These are phyloP conservation scores for Micronycteris hirsuta DNA, from an alignment of 2,113 vertebrate genomes.

Conservation along the genomic window DNA sequence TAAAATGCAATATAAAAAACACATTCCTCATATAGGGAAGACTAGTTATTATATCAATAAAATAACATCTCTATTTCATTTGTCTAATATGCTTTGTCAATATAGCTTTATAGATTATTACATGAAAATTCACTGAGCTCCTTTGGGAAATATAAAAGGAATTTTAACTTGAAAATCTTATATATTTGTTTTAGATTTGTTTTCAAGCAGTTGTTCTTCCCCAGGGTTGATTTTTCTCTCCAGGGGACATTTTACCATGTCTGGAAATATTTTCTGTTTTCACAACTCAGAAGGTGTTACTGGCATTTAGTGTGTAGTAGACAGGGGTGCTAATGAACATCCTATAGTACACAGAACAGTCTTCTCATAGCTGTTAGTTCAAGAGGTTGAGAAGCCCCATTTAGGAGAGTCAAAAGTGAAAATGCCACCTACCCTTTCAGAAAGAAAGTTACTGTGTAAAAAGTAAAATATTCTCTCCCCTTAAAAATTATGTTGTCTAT, in stretches of 20 bases:
- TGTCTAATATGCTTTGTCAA: neutral
- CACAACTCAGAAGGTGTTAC: neutral
- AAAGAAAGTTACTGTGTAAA: neutral
- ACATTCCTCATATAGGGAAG: neutral
- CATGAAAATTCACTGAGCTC: neutral
- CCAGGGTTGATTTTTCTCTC: neutral
- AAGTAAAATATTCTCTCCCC: neutral
- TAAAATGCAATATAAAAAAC: conserved; percentile 14
- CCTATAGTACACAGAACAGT: neutral
- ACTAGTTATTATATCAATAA: neutral
- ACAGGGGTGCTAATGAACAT: neutral
- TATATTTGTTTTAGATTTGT: conserved; percentile 26
- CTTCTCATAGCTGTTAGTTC: neutral
- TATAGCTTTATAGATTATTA: neutral
- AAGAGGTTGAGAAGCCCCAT: neutral
- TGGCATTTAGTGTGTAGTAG: neutral
- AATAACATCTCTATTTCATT: conserved; percentile 3
- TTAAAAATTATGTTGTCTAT: neutral
- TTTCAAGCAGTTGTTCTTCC: conserved; percentile 16
- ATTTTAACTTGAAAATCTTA: conserved; percentile 8
- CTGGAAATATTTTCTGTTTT: conserved; percentile 2
- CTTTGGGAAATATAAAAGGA: conserved; percentile 31
- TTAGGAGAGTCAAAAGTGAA: neutral
- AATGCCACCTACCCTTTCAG: neutral
- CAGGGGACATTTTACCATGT: neutral